Conservation (phyloP, 2,797 vertebrate species). For the Tapera naevia region DNA sequence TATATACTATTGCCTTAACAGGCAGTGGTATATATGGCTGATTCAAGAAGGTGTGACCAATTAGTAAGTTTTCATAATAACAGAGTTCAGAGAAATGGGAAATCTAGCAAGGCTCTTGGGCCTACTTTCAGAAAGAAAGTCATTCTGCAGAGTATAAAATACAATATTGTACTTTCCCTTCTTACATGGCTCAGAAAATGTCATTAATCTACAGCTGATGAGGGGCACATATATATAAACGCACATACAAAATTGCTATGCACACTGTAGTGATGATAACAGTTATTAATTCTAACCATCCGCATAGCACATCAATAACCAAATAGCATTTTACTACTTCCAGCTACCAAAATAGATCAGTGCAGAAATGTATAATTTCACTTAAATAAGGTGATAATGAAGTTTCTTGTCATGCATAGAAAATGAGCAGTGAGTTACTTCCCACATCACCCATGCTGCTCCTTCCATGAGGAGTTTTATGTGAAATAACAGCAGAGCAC, state of each 20-base stretch:
- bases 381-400: constrained; percentile 25
- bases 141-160: neutral
- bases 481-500: neutral
- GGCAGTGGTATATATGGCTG: neutral
- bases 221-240: neutral
- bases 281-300: neutral
- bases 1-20: neutral
- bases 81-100: neutral
- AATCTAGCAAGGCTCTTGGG: neutral
- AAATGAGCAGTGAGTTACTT: neutral
- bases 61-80: constrained; percentile 15
- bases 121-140: neutral
- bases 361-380: neutral
- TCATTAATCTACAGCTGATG: constrained; percentile 1
- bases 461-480: neutral
- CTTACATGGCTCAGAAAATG: neutral
- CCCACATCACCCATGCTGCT: neutral
- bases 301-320: neutral
- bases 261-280: neutral
- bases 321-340: neutral
- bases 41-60: constrained; percentile 20
- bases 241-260: neutral
- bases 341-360: neutral
- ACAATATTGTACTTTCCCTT: neutral
- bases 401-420: neutral